Base-by-base conservation (phyloP, 1,140 invertebrate genomes). In the Microvelia longipes region DNA sequence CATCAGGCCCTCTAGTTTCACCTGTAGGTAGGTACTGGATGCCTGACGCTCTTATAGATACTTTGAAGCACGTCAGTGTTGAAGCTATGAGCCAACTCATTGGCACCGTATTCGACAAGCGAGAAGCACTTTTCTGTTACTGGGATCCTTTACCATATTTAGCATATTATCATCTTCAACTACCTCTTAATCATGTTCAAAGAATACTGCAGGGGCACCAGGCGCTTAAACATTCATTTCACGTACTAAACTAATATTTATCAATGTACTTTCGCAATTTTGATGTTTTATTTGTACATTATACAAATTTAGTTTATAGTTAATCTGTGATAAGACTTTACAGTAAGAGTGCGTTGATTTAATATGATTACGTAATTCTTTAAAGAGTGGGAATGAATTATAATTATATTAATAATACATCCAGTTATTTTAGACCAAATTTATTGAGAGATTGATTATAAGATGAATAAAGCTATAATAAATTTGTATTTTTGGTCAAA, bases 101-200 rank as follows among this genome's bases (percentile, higher is more conserved):
- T 50, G 84, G 86, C 1, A 87, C 85, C 0, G 85, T 89, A 1
- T 75, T 90, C 65, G 87, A 89, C 72, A 89, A 87, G 71, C 81
- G 88, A 11, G 88, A 91, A 75, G 88, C 88, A 0, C 78, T 91
- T 0, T 91, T 92, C 74, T 83, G 87, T 0, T 89, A 87, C 73
- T 91, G 89, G 89, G 90, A 92, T 75, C 90, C 90, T 0, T 74
- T 92, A 68, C 90, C 90, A 0, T 91, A 91, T 75, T 90, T 88
- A 74, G 89, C 88, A 1, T 91, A 90, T 75, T 91, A 91, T 79
- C 89, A 90, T 75, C 84, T 91, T 69, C 87, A 90, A 74, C 77
- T 88, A 71, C 88, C 89, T 0, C 85, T 90, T 35, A 80, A 81
- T 69, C 83, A 85, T 29, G 78, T 89, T 14, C 75, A 83, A 1